Conservation (phyloP, 2,797 vertebrate species). For the Sebastes cheni region DNA sequence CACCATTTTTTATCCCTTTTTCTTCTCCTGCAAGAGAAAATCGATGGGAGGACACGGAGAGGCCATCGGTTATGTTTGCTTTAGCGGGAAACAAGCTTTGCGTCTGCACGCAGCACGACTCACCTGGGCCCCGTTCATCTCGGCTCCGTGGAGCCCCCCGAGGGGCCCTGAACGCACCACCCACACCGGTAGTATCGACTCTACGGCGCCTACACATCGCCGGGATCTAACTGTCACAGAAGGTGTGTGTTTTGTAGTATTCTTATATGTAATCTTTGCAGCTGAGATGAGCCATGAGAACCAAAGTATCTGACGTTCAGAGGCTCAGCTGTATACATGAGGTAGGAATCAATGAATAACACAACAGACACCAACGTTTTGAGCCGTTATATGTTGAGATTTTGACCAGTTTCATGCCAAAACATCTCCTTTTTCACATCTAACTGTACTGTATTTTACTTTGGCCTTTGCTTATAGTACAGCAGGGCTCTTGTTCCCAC, state of each 20-base stretch:
- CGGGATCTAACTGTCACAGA: slow-evolving; percentile 4
- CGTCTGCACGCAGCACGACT: slow-evolving; percentile 33
- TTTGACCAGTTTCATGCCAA: background rate
- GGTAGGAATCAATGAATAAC: background rate
- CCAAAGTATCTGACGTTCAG: background rate
- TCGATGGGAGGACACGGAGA: slow-evolving; percentile 54
- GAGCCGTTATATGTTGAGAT: background rate
- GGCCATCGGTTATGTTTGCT: slow-evolving; percentile 55
- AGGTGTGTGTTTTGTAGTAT: slow-evolving; percentile 12
- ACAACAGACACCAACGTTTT: background rate
- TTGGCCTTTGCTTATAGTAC: background rate
- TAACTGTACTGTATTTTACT: background rate
- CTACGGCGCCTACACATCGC: background rate
- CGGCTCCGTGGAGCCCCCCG: background rate
- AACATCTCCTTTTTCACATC: background rate
- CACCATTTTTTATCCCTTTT: slow-evolving; percentile 53
- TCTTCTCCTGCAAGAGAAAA: slow-evolving; percentile 43
- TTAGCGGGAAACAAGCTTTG: slow-evolving; percentile 12
- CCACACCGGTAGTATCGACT: slow-evolving; percentile 10
- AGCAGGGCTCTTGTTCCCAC: background rate
- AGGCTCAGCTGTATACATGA: background rate
- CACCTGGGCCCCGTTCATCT: slow-evolving; percentile 64
- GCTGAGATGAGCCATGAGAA: background rate
- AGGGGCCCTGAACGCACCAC: slow-evolving; percentile 29
- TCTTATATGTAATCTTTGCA: background rate